A percentile compares a stretch with the other conserved stretches of the same genome.
phyloP scores from a whole-genome alignment of 2,797 vertebrate genomes.

The Lacerta bilineata region DNA sequence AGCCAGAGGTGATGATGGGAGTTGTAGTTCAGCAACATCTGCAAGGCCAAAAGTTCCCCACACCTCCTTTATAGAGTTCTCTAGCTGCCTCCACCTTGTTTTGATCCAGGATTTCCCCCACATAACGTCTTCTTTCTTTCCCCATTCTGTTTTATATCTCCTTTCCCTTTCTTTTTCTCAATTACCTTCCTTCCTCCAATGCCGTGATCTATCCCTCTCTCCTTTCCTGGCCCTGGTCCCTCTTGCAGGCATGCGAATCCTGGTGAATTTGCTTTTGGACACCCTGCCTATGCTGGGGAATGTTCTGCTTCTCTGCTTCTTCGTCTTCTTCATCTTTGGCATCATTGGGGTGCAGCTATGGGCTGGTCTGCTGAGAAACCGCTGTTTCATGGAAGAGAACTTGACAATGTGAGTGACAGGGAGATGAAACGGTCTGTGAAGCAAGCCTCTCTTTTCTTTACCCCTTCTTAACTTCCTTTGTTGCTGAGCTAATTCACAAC shows the following conservation, averaged over 20 bases:
- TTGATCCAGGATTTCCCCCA: background rate
- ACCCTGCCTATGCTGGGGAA: slow-evolving; percentile 98
- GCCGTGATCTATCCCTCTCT: slow-evolving; percentile 14
- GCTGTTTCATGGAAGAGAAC: slow-evolving; percentile 93
- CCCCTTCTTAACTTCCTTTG: background rate
- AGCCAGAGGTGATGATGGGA: background rate
- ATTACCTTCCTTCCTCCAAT: background rate
- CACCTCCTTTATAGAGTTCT: slow-evolving; percentile 36
- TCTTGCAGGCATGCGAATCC: slow-evolving; percentile 91
- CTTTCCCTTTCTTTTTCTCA: background rate
- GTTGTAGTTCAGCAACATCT: too few species aligned
- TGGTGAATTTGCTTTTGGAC: slow-evolving; percentile 97
- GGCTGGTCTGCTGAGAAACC: slow-evolving; percentile 95
- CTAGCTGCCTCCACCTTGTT: slow-evolving; percentile 28
- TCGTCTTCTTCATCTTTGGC: slow-evolving; percentile 99
- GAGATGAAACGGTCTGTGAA: background rate
- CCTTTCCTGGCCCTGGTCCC: slow-evolving; percentile 39
- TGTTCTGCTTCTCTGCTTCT: slow-evolving; percentile 97
- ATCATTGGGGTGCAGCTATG: slow-evolving; percentile 98
- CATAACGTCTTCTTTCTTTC: background rate
- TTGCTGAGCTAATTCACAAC: background rate
- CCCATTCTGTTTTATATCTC: background rate
- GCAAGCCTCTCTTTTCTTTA: background rate
- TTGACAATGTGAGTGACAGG: slow-evolving; percentile 91
- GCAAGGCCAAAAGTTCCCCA: too few species aligned